These are phyloP conservation scores for Leuctra nigra DNA, from an alignment of 2,888 invertebrate genomes.

Conservation along the genomic window DNA sequence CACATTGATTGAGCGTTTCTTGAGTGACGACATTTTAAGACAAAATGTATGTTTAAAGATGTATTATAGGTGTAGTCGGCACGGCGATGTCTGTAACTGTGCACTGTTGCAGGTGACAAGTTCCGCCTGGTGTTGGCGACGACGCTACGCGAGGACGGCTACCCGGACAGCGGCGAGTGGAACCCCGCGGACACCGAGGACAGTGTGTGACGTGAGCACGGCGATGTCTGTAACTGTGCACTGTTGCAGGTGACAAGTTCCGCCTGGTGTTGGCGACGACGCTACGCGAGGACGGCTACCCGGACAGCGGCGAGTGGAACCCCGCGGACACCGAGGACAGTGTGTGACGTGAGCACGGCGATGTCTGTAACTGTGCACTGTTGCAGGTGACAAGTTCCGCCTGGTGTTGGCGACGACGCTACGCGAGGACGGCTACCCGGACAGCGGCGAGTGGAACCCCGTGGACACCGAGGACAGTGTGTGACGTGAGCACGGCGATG, in stretches of 20 bases:
- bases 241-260: constrained; percentile 59
- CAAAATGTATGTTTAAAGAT: too few relatives aligned
- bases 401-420: constrained; percentile 91
- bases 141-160: constrained; percentile 93
- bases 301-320: constrained; percentile 94
- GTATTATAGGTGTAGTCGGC: too few relatives aligned
- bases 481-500: background rate
- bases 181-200: constrained; percentile 82
- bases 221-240: too few relatives aligned
- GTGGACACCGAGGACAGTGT: constrained; percentile 60
- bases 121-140: constrained; percentile 92
- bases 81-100: too few relatives aligned
- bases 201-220: too few relatives aligned
- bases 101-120: constrained; percentile 51
- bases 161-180: constrained; percentile 93
- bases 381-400: constrained; percentile 64
- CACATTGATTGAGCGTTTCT: too few relatives aligned
- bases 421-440: constrained; percentile 93
- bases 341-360: background rate
- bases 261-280: constrained; percentile 93
- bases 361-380: background rate
- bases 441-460: constrained; percentile 93
- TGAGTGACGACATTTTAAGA: too few relatives aligned
- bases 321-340: constrained; percentile 65
- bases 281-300: constrained; percentile 91